These are phyloP conservation scores for Helicoverpa armigera DNA, from an alignment of 1,140 invertebrate species.

Conservation along the genomic window DNA sequence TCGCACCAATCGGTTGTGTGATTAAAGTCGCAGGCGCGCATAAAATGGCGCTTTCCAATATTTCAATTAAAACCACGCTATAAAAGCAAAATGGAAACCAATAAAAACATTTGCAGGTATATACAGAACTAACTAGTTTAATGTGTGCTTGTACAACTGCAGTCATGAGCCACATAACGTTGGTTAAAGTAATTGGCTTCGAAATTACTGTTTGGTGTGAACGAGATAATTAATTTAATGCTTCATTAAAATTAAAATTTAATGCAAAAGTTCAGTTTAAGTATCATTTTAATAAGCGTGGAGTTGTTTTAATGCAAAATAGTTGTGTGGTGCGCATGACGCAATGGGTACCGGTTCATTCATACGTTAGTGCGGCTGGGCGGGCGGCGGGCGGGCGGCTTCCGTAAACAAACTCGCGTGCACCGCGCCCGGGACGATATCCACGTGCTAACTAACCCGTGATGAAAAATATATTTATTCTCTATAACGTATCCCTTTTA, in stretches of 20 bases:
- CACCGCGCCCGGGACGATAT: conserved; percentile 34
- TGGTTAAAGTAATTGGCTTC: too few relatives aligned
- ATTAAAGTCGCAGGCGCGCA: background rate
- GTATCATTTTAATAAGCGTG: too few relatives aligned
- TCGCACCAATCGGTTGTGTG: background rate
- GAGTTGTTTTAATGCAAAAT: background rate
- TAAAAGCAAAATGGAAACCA: background rate
- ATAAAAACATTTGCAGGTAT: conserved; percentile 5
- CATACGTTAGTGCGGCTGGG: conserved; percentile 35
- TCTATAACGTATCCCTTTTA: background rate
- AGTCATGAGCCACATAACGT: background rate
- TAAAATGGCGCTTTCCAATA: conserved; percentile 15
- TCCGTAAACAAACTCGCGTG: conserved; percentile 74
- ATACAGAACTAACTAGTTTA: background rate
- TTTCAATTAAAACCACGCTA: conserved; percentile 11
- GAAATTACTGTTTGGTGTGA: too few relatives aligned
- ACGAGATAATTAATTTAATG: too few relatives aligned
- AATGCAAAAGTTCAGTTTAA: too few relatives aligned
- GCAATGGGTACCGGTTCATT: conserved; percentile 32
- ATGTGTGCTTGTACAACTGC: background rate
- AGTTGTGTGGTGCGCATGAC: conserved; percentile 4
- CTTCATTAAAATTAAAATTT: too few relatives aligned
- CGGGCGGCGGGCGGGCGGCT: conserved; percentile 52
- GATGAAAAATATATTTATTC: conserved; percentile 23
- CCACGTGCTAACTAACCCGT: background rate